Evolutionary conservation across 2,113 vertebrate genomes (phyloP).

Genomic region (Hypomesus transpacificus): DNA sequence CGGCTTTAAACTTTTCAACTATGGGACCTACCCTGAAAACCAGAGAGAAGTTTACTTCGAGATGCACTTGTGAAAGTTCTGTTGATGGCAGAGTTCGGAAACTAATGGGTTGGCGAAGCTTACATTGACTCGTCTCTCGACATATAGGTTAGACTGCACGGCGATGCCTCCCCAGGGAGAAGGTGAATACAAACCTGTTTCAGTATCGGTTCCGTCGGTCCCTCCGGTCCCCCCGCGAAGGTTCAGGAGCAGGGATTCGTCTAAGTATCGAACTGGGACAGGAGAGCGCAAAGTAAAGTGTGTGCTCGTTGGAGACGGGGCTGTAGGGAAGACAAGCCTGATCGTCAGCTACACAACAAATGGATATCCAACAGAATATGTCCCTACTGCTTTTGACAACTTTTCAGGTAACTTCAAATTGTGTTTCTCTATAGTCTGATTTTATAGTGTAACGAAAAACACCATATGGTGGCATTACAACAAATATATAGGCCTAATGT

Average conservation of each 20-base stretch:
- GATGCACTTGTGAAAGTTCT: background rate
- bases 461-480: background rate
- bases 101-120: slow-evolving; percentile 14
- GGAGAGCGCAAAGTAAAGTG: slow-evolving; percentile 83
- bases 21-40: slow-evolving; percentile 2
- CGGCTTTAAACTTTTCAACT: too few relatives aligned
- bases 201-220: slow-evolving; percentile 36
- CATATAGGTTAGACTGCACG: slow-evolving; percentile 25
- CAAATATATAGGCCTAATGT: too few relatives aligned
- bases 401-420: slow-evolving; percentile 80
- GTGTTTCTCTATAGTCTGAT: background rate
- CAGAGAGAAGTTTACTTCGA: background rate
- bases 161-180: slow-evolving; percentile 65
- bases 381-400: slow-evolving; percentile 93
- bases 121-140: background rate
- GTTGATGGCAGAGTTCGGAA: slow-evolving; percentile 8
- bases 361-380: slow-evolving; percentile 90
- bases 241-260: slow-evolving; percentile 38
- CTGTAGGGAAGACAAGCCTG: slow-evolving; percentile 91
- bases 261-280: slow-evolving; percentile 43
- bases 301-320: slow-evolving; percentile 89
- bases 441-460: background rate
- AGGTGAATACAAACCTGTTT: slow-evolving; percentile 57
- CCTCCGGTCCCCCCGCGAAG: slow-evolving; percentile 78
- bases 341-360: slow-evolving; percentile 95